phyloP scores from a whole-genome alignment of 2,797 vertebrate species.

The Betta splendens region DNA sequence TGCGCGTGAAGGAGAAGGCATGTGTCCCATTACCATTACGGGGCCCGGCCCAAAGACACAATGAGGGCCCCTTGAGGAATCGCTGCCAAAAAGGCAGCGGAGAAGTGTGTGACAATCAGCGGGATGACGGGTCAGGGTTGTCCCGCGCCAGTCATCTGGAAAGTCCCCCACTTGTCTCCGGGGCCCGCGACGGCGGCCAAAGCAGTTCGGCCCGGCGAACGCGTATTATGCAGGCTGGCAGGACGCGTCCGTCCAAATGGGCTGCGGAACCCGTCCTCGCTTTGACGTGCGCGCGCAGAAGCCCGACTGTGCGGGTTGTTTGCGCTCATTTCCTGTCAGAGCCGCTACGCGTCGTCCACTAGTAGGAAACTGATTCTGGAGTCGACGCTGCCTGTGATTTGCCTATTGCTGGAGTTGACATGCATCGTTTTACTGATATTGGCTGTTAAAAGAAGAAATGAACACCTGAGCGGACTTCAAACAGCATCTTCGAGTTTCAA shows the following conservation, averaged over 20 bases:
- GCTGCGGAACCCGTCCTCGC: conserved; percentile 50
- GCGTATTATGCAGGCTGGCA: conserved; percentile 64
- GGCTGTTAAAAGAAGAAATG: conserved; percentile 16
- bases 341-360: too few relatives aligned
- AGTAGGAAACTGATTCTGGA: too few relatives aligned
- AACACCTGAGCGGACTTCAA: conserved; percentile 62
- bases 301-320: conserved; percentile 53
- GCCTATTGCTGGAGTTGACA: too few relatives aligned
- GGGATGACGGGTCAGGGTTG: conserved; percentile 73
- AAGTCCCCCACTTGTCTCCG: conserved; percentile 77
- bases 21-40: conserved; percentile 72
- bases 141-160: conserved; percentile 78
- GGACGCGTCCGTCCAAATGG: conserved; percentile 68
- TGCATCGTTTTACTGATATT: too few relatives aligned
- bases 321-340: too few relatives aligned
- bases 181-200: conserved; percentile 65
- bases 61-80: conserved; percentile 66
- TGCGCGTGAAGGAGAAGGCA: conserved; percentile 51
- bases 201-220: conserved; percentile 64
- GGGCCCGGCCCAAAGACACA: conserved; percentile 72
- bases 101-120: conserved; percentile 77
- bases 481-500: conserved; percentile 66
- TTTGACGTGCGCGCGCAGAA: conserved; percentile 55
- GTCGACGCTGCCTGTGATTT: not conserved
- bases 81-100: conserved; percentile 76